These are phyloP conservation scores for Psococerastis gibbosa DNA, from an alignment of 2,888 invertebrate species.

Conservation along the genomic window DNA sequence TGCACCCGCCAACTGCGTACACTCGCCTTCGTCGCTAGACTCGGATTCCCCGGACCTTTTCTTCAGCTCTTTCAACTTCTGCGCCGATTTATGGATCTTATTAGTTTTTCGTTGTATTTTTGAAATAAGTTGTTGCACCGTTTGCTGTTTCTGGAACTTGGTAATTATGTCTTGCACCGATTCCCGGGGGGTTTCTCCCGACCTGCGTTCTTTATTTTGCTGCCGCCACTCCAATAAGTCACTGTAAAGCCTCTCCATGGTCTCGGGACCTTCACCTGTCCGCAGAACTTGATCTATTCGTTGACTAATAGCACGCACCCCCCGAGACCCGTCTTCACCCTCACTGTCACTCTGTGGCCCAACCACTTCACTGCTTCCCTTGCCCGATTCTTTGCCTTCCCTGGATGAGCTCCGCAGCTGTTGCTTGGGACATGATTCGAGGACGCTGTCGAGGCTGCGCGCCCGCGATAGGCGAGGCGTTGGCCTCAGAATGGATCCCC, in stretches of 20 bases:
- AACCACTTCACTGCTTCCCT: conserved; percentile 2
- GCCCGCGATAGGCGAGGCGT: conserved; percentile 26
- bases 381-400: conserved; percentile 4
- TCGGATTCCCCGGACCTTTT: conserved; percentile 25
- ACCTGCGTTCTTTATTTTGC: neutral
- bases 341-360: neutral
- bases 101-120: conserved; percentile 7
- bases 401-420: conserved; percentile 20
- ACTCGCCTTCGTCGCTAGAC: conserved; percentile 28
- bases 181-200: conserved; percentile 26
- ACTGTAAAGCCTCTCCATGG: conserved; percentile 23
- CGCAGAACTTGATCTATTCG: neutral
- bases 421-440: conserved; percentile 27
- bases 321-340: neutral
- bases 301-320: neutral
- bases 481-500: conserved; percentile 40
- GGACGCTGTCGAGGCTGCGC: conserved; percentile 27
- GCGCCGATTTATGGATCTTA: conserved; percentile 5
- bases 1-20: conserved; percentile 3
- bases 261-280: conserved; percentile 21
- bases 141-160: conserved; percentile 30
- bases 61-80: conserved; percentile 13
- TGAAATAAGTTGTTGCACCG: conserved; percentile 1
- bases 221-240: conserved; percentile 11
- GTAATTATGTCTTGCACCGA: conserved; percentile 44